Evolutionary conservation across 2,797 vertebrate genomes (phyloP).

Genomic region (Odontamblyopus lacepedii): DNA sequence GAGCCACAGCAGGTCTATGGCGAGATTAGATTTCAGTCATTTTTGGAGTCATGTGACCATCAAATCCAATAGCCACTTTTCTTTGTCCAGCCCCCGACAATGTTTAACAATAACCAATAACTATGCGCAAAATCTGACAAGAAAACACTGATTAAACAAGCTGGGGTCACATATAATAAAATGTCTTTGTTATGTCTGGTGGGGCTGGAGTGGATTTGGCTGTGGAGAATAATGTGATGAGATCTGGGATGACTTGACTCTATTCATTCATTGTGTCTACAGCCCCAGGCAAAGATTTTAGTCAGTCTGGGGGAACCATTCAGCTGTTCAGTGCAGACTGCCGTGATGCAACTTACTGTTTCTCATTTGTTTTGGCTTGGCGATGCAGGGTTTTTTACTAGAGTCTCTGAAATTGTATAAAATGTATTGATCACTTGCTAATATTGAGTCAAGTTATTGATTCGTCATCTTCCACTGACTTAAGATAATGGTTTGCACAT

Average conservation of each 20-base stretch:
- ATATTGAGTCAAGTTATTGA: not conserved
- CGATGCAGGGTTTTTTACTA: too few species aligned
- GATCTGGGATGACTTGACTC: conserved; percentile 4
- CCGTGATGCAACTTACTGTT: not conserved
- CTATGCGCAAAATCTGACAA: not conserved
- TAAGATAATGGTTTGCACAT: not conserved
- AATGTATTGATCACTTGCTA: not conserved
- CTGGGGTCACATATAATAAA: not conserved
- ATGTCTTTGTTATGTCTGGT: not conserved
- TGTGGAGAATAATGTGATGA: conserved; percentile 3
- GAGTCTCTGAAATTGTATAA: not conserved
- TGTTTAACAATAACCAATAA: not conserved
- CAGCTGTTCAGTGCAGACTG: not conserved
- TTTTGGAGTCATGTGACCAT: not conserved
- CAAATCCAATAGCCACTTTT: not conserved
- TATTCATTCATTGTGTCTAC: conserved; percentile 27
- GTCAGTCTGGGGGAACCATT: conserved; percentile 10
- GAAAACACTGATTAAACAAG: not conserved
- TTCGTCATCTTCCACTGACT: not conserved
- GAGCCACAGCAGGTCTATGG: too few species aligned
- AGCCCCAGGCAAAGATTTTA: conserved; percentile 49
- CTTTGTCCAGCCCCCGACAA: not conserved
- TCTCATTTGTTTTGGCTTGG: not conserved
- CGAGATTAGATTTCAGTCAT: not conserved
- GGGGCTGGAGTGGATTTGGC: not conserved